Conservation (phyloP, 2,113 vertebrate species). For the Dissostichus mawsoni region DNA sequence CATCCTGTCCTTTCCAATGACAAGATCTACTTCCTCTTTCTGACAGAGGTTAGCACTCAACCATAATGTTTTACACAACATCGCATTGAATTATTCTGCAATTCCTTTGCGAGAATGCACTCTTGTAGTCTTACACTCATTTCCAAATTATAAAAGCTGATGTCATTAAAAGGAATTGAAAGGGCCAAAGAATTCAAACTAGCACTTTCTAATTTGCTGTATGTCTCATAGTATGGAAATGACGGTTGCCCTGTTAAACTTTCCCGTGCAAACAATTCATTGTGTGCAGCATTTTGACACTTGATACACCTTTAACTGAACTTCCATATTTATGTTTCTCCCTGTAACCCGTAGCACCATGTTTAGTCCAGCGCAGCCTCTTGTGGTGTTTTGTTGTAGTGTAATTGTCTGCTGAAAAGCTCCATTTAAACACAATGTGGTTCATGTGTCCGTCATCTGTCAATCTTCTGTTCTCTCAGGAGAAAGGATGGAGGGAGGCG, state of each 20-base stretch:
- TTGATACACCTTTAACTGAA: neutral
- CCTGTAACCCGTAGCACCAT: neutral
- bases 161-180: too few relatives aligned
- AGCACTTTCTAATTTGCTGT: neutral
- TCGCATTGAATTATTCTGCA: neutral
- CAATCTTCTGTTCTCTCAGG: conserved; percentile 80
- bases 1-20: conserved; percentile 92
- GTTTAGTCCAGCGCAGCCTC: neutral
- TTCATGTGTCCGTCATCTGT: conserved; percentile 15
- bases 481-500: conserved; percentile 92
- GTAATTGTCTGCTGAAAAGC: neutral
- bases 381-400: conserved; percentile 3
- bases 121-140: neutral
- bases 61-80: neutral
- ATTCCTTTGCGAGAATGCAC: neutral
- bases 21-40: conserved; percentile 90
- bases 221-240: neutral
- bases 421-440: neutral
- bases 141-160: neutral
- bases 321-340: neutral
- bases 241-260: neutral
- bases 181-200: too few relatives aligned
- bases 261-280: neutral
- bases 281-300: neutral
- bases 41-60: conserved; percentile 87